Conservation (phyloP, 37 sponge, comb jelly and placozoan genomes). For the Aplysina aerophoba region DNA sequence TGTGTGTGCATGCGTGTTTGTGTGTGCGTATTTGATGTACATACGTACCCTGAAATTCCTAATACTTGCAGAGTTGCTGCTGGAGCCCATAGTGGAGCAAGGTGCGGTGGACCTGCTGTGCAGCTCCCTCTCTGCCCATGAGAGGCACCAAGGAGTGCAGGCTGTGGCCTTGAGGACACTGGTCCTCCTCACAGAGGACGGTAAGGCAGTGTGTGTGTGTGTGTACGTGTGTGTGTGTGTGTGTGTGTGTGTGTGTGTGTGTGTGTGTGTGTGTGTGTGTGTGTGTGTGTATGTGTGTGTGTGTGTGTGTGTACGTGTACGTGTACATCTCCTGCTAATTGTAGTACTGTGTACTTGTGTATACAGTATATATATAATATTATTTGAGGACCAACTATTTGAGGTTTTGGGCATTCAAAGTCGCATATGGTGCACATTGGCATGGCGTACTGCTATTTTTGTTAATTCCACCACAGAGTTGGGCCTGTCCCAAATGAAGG, state of each 20-base stretch:
- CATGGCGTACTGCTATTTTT: no score
- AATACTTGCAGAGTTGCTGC: conserved; percentile 4
- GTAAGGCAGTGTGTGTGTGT: not conserved
- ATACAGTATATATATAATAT: no score
- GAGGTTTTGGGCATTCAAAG: no score
- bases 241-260: no score
- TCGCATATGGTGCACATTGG: no score
- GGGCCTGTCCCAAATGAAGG: not conserved
- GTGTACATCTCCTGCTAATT: not conserved
- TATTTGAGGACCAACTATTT: no score
- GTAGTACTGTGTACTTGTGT: not conserved
- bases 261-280: not conserved
- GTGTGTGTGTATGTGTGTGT: conserved; percentile 23
- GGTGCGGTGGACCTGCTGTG: not conserved
- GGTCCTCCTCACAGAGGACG: not conserved
- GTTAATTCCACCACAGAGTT: no score
- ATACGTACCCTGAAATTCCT: no score
- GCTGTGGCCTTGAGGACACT: conserved; percentile 15
- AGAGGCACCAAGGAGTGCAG: conserved; percentile 18
- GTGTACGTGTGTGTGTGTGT: not conserved
- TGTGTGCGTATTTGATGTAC: conserved; percentile 5
- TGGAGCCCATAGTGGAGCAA: not conserved
- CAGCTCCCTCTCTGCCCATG: not conserved
- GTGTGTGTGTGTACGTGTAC: not conserved
- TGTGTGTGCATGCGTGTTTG: conserved; percentile 14